A percentile compares a stretch with the other conserved stretches of the same genome.
phyloP scores from a whole-genome alignment of 2,888 invertebrate species.

The Timandra comae region DNA sequence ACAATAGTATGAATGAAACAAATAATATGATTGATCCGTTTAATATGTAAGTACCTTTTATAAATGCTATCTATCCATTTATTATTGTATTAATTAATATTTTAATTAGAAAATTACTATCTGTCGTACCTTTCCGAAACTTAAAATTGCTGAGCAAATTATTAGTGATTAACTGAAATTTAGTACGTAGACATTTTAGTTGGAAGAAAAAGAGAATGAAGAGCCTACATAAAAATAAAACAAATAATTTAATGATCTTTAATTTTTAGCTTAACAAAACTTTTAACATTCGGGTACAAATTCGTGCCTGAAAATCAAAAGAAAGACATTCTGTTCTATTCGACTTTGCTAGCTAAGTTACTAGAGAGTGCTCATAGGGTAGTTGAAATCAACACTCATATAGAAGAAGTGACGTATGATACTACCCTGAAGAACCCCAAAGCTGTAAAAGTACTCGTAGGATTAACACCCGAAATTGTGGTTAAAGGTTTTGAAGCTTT shows the following conservation, averaged over 20 bases:
- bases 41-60: too few species aligned
- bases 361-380: slow-evolving; percentile 53
- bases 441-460: slow-evolving; percentile 43
- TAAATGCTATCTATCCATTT: slow-evolving; percentile 39
- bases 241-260: too few species aligned
- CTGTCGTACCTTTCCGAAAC: too few species aligned
- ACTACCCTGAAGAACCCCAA: slow-evolving; percentile 53
- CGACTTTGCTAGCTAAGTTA: slow-evolving; percentile 57
- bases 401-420: slow-evolving; percentile 59
- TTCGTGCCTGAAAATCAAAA: slow-evolving; percentile 44
- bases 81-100: slow-evolving; percentile 49
- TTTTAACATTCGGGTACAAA: slow-evolving; percentile 46
- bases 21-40: slow-evolving; percentile 34
- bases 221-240: too few species aligned
- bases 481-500: slow-evolving; percentile 58
- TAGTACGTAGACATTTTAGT: too few species aligned
- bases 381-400: slow-evolving; percentile 52
- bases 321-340: slow-evolving; percentile 55
- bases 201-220: too few species aligned
- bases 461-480: slow-evolving; percentile 41
- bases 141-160: too few species aligned
- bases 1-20: slow-evolving; percentile 21
- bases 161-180: too few species aligned
- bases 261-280: slow-evolving; percentile 51
- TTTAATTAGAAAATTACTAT: neutral